These are phyloP conservation scores for Teleogryllus occipitalis DNA, from an alignment of 1,140 invertebrate genomes.

Conservation along the genomic window DNA sequence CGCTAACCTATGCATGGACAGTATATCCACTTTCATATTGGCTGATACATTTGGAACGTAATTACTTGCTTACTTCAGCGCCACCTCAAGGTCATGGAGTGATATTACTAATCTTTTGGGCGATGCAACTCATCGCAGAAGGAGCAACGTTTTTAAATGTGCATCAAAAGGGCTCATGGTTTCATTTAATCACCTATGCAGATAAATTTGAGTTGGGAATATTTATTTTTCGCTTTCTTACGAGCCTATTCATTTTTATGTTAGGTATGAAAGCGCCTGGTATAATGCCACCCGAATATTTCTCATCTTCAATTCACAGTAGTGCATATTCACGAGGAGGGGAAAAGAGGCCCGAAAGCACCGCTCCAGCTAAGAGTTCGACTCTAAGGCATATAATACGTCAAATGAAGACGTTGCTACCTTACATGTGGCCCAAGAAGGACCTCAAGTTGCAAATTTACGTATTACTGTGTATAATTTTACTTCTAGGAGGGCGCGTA, in stretches of 20 bases:
- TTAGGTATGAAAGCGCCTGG: conserved; percentile 84
- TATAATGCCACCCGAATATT: conserved; percentile 55
- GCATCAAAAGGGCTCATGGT: conserved; percentile 79
- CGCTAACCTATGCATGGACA: conserved; percentile 29
- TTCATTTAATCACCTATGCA: conserved; percentile 66
- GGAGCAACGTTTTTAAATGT: conserved; percentile 84
- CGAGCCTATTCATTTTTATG: conserved; percentile 68
- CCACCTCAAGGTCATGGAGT: conserved; percentile 86
- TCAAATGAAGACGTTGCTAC: conserved; percentile 70
- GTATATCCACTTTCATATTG: conserved; percentile 69
- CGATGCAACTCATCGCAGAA: conserved; percentile 72
- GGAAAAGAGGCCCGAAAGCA: conserved; percentile 26
- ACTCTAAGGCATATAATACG: conserved; percentile 68
- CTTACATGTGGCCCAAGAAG: conserved; percentile 90
- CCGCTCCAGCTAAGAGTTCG: conserved; percentile 39
- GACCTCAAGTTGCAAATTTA: conserved; percentile 65
- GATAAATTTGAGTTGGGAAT: conserved; percentile 80
- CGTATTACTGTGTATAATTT: conserved; percentile 73
- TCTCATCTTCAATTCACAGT: conserved; percentile 35
- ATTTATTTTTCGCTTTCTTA: conserved; percentile 74
- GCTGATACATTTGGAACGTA: conserved; percentile 70
- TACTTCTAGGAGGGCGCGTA: conserved; percentile 69
- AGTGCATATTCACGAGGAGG: too few species aligned
- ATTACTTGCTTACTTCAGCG: conserved; percentile 70
- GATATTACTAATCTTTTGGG: conserved; percentile 86